Evolutionary conservation across 2,888 invertebrate genomes (phyloP), one percentile per base, ranked within the genome.

Genomic region (Macrophya alboannulata): DNA sequence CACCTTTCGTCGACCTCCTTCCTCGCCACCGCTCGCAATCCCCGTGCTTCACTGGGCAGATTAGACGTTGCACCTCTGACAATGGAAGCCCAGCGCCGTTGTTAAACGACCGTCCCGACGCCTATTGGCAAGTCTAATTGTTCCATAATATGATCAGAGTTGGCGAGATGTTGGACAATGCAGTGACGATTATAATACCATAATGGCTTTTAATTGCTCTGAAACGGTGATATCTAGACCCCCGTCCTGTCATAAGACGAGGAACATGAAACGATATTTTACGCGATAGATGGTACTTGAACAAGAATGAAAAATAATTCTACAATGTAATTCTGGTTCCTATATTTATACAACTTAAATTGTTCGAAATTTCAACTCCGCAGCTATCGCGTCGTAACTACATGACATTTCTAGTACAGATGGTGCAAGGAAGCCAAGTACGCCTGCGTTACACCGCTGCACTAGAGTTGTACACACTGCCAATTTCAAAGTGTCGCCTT

Each of bases 111-210:
- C 85, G 62, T 62, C 48, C 77, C 79, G 51, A 79, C 79, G 85
- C 79, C 85, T 45, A 85, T 85, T 85, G 85, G 85, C 85, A 79
- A 79, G 65, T 85, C 68, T 79, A 85, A 85, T 85, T 65, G 85
- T 85, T 85, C 79, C 21, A 37, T 85, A 85, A 85, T 79, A 68
- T 85, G 76, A 79, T 85, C 31, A 85, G 76, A 48, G 79, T 65
- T 68, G 10, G 25, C 25, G 10, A 51, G 76, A 76, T 76, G 77
- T 68, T 37, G 21, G 25, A 76, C 79, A 85, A 85, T 85, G 68
- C 85, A 21, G 37, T n/a, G 48, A 62, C 37, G 65, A 85, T 85
- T 79, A 40, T 85, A 79, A 79, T 37, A 43, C 79, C 59, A 17
- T 85, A 79, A 85, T 85, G 45, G 40, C 37, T n/a, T 45, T 68